These are phyloP conservation scores for Ceyx margarethae DNA, from an alignment of 2,113 vertebrate species.

Conservation along the genomic window DNA sequence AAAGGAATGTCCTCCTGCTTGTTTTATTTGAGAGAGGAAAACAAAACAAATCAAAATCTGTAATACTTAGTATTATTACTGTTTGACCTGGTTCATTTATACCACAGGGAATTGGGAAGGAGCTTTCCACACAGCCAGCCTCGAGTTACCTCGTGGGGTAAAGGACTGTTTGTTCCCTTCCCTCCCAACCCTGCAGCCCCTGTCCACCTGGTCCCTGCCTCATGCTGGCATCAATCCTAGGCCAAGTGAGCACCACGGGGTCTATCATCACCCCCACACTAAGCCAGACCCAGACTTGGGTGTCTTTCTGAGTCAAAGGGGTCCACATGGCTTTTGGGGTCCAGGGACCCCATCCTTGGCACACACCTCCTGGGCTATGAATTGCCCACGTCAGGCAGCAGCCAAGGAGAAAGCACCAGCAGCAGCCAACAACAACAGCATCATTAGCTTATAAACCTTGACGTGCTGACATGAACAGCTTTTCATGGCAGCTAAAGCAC, in stretches of 20 bases:
- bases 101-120: neutral
- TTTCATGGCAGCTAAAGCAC: conserved; percentile 3
- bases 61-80: neutral
- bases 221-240: neutral
- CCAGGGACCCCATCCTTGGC: neutral
- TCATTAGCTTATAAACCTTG: neutral
- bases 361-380: fast-evolving
- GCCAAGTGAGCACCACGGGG: fast-evolving
- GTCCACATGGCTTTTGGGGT: neutral
- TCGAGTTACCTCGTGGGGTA: neutral
- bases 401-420: neutral
- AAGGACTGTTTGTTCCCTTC: neutral
- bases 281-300: fast-evolving
- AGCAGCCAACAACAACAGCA: neutral
- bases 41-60: neutral
- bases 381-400: fast-evolving
- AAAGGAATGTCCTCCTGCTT: neutral
- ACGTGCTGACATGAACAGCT: neutral
- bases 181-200: neutral
- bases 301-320: fast-evolving
- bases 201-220: neutral
- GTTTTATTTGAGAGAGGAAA: neutral
- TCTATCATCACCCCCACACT: neutral
- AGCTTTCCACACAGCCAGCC: fast-evolving
- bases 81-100: neutral